phyloP scores from a whole-genome alignment of 64 coral and sea anemone species.

The Acropora yongei region DNA sequence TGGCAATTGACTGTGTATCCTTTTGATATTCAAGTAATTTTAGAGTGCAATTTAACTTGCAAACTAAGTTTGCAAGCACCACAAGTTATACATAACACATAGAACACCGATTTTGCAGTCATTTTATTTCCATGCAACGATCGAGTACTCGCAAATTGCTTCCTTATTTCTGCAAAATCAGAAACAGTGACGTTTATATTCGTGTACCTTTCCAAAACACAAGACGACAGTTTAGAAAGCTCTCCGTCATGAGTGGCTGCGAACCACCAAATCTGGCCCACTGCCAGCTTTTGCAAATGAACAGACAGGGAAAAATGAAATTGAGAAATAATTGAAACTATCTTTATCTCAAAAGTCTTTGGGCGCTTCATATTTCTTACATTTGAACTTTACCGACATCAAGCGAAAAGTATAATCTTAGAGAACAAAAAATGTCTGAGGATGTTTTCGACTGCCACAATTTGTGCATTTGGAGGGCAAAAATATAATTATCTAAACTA shows the following conservation, averaged over 20 bases:
- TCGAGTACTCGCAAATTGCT: background rate
- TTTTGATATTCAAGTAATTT: slow-evolving; percentile 3
- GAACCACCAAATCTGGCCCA: background rate
- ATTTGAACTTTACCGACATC: slow-evolving; percentile 4
- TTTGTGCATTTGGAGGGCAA: no score
- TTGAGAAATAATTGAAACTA: slow-evolving; percentile 9
- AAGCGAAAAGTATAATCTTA: background rate
- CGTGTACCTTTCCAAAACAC: background rate
- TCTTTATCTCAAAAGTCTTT: background rate
- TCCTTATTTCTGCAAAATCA: background rate
- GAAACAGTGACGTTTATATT: slow-evolving; percentile 2
- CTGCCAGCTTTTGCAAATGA: background rate
- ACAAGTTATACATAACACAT: background rate
- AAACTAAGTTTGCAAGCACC: background rate
- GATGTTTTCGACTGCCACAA: no score
- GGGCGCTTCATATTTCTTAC: background rate
- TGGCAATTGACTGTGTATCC: slow-evolving; percentile 3
- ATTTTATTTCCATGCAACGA: slow-evolving; percentile 7
- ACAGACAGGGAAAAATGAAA: background rate
- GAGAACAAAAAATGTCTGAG: background rate
- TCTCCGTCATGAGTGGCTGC: background rate
- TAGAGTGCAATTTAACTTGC: slow-evolving; percentile 13
- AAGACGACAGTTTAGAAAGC: background rate
- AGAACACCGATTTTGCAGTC: slow-evolving; percentile 3
- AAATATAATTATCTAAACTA: no score